Evolutionary conservation across 1,140 invertebrate genomes (phyloP).

Genomic region (Elysia chlorotica): DNA sequence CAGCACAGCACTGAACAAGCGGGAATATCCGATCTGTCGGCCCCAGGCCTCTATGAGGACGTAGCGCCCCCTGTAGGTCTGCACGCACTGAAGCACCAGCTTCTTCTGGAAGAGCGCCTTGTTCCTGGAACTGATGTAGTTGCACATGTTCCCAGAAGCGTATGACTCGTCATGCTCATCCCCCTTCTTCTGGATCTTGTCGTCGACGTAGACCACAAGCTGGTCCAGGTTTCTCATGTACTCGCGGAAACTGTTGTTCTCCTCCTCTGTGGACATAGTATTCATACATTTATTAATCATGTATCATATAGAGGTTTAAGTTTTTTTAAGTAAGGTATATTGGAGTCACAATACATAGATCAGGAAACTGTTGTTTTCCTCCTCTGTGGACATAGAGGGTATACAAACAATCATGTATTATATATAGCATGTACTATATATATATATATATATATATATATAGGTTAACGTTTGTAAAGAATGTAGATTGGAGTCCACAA

Average conservation of each 20-base stretch:
- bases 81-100: constrained; percentile 65
- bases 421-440: too few species aligned
- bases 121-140: constrained; percentile 64
- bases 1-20: constrained; percentile 66
- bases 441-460: too few species aligned
- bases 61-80: constrained; percentile 64
- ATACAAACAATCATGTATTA: too few species aligned
- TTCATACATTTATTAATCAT: too few species aligned
- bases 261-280: too few species aligned
- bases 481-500: too few species aligned
- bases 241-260: constrained; percentile 37
- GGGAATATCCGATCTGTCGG: constrained; percentile 65
- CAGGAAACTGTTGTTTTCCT: not conserved
- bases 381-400: too few species aligned
- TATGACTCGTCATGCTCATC: constrained; percentile 47
- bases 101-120: constrained; percentile 65
- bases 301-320: too few species aligned
- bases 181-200: constrained; percentile 55
- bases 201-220: constrained; percentile 66
- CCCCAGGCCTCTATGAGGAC: constrained; percentile 67
- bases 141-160: constrained; percentile 62
- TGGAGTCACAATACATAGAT: not conserved
- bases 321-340: constrained; percentile 23
- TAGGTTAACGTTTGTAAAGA: too few species aligned
- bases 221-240: constrained; percentile 66